Base-by-base conservation (phyloP, 2,113 vertebrate species). In the Python bivittatus region DNA sequence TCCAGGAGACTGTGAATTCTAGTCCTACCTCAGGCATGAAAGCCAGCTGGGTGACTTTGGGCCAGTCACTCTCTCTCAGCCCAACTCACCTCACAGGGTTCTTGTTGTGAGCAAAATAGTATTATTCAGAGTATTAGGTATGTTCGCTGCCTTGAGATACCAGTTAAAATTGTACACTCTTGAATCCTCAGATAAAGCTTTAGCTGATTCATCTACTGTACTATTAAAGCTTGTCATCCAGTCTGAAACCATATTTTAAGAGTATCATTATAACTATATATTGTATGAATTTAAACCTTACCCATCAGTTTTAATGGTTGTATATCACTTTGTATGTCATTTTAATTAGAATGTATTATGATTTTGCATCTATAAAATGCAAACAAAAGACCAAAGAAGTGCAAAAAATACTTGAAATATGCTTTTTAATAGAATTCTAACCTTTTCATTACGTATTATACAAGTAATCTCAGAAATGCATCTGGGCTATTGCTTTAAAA, bases 401-500 rank as follows among this genome's bases (percentile, higher is more conserved):
- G 22, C 2, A 38, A 44, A 6, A 83, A 17, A 20, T 60, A 42
- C 33, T 29, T 83, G 0, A 54, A 54, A 86, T 27, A 54, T 54
- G 48, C 48, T 57, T 87, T 56, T 38, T 57, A 33, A 20, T 38
- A 54, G 38, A 87, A 87, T 48, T 48, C 5, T 48, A 48, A 48
- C 48, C 48, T 6, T 48, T 48, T 48, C 48, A 4, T 6, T 48
- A 48, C 7, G 48, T 48, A 48, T 48, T 48, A 48, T 48, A 6
- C 48, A 48, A 48, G 48, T 48, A 48, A 48, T 29, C 84, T 57
- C 1, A 23, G 6, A 0, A 0, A 9, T 42, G 33, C 84, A 91
- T n/a, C 91, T 86, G 0, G 0, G 6, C 27, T 85, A 60, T 52
- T 88, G 42, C 8, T 91, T 0, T 33, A 86, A 84, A 58, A 53